Evolutionary conservation across 2,888 invertebrate genomes (phyloP).

Genomic region (Pasiphila rectangulata): DNA sequence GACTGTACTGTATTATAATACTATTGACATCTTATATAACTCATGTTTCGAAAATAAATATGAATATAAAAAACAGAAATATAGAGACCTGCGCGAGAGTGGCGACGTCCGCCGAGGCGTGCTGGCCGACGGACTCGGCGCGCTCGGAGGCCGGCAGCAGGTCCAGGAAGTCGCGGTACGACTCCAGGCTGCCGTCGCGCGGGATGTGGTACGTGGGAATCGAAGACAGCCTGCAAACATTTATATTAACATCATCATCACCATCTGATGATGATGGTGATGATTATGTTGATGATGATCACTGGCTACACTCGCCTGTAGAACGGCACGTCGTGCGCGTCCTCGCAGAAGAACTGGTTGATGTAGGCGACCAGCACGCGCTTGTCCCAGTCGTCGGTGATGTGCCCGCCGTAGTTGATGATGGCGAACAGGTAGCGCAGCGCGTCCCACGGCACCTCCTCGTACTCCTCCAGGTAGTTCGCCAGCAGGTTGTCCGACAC

Average conservation of each 20-base stretch:
- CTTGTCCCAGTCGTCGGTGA: constrained; percentile 87
- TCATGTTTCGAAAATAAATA: no score
- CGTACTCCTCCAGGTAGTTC: constrained; percentile 92
- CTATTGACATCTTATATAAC: no score
- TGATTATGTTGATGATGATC: no score
- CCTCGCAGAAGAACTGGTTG: constrained; percentile 89
- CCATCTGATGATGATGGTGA: no score
- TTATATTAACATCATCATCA: no score
- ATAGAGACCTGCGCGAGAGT: constrained; percentile 90
- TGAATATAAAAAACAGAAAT: no score
- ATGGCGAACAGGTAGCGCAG: constrained; percentile 93
- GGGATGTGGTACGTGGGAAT: constrained; percentile 91
- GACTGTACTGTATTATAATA: no score
- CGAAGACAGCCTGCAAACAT: constrained; percentile 83
- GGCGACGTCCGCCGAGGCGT: constrained; percentile 93
- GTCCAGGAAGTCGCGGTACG: constrained; percentile 90
- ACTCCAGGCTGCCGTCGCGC: constrained; percentile 88
- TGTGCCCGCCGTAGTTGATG: constrained; percentile 94
- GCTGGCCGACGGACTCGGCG: constrained; percentile 94
- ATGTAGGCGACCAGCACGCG: constrained; percentile 90
- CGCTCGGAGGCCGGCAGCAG: constrained; percentile 89
- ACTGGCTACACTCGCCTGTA: constrained; percentile 77
- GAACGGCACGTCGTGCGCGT: constrained; percentile 82
- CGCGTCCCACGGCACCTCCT: constrained; percentile 95
- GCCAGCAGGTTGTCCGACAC: constrained; percentile 91